Conservation (phyloP, 2,113 vertebrate genomes). For the Platichthys stellatus region DNA sequence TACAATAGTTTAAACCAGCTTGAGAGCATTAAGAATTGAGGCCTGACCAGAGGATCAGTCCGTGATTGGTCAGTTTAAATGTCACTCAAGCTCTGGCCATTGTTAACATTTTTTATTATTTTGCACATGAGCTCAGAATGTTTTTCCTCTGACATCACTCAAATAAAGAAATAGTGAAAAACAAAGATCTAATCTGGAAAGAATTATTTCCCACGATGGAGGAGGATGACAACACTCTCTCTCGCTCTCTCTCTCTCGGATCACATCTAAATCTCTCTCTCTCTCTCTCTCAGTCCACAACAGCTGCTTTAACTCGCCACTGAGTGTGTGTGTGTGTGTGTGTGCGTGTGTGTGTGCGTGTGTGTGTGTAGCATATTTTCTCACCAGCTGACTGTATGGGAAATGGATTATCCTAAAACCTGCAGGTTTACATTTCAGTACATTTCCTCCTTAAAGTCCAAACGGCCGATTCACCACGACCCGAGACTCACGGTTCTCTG, state of each 20-base stretch:
- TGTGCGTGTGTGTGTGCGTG: slow-evolving; percentile 3
- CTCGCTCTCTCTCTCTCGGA: slow-evolving; percentile 13
- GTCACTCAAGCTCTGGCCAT: not conserved
- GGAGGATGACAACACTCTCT: slow-evolving; percentile 13
- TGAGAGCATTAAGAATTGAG: no score
- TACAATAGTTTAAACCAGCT: no score
- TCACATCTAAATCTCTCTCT: not conserved
- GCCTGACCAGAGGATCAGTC: no score
- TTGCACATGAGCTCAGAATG: not conserved
- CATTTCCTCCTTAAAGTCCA: slow-evolving; percentile 26
- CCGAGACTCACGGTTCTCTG: not conserved
- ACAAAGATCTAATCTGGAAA: slow-evolving; percentile 14
- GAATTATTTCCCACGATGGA: slow-evolving; percentile 36
- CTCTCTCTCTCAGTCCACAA: slow-evolving; percentile 22
- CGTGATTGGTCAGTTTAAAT: slow-evolving; percentile 5
- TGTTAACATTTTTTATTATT: not conserved
- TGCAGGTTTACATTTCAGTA: slow-evolving; percentile 51
- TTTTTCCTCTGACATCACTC: not conserved
- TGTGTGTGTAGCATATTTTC: slow-evolving; percentile 50
- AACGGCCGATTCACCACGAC: not conserved
- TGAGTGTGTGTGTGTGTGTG: slow-evolving; percentile 13
- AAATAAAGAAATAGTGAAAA: not conserved
- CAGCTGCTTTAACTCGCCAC: slow-evolving; percentile 49
- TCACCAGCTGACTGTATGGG: slow-evolving; percentile 62
- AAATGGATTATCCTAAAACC: slow-evolving; percentile 62